A percentile compares a stretch with the other conserved stretches of the same genome.
phyloP scores from a whole-genome alignment of 2,888 invertebrate genomes.

The Papilio demoleus region DNA sequence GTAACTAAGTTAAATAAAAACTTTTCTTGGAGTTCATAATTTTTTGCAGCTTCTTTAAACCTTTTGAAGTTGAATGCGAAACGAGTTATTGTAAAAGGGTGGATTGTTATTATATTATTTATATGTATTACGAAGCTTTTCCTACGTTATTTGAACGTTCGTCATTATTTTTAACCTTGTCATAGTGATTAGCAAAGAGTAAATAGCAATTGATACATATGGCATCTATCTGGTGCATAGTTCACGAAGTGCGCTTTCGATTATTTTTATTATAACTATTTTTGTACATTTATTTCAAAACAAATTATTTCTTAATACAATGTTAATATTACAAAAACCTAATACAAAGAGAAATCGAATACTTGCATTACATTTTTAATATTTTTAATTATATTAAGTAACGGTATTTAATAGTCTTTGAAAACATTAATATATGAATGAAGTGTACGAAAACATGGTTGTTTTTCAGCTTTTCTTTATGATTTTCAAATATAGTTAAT shows the following conservation, averaged over 20 bases:
- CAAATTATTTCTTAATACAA: not conserved
- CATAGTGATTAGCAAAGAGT: too few relatives aligned
- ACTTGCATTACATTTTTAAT: not conserved
- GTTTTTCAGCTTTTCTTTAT: constrained; percentile 80
- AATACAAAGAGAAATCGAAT: not conserved
- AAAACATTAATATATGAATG: constrained; percentile 58
- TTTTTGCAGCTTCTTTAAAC: too few relatives aligned
- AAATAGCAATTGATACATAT: too few relatives aligned
- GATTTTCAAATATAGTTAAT: constrained; percentile 62
- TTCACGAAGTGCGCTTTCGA: constrained; percentile 8
- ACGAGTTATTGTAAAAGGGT: not conserved
- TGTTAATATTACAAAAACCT: not conserved
- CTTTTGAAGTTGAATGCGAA: not conserved
- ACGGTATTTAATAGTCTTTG: constrained; percentile 41
- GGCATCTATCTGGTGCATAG: too few relatives aligned
- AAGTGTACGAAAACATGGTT: constrained; percentile 79
- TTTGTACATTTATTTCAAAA: not conserved
- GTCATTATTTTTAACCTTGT: too few relatives aligned
- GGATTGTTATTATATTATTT: too few relatives aligned
- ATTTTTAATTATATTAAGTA: not conserved
- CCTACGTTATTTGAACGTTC: too few relatives aligned
- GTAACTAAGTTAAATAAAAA: not conserved
- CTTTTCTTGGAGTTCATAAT: not conserved
- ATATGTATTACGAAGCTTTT: too few relatives aligned
- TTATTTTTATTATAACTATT: not conserved